phyloP scores from a whole-genome alignment of 2,113 vertebrate species.

The Melanocharis versteri region DNA sequence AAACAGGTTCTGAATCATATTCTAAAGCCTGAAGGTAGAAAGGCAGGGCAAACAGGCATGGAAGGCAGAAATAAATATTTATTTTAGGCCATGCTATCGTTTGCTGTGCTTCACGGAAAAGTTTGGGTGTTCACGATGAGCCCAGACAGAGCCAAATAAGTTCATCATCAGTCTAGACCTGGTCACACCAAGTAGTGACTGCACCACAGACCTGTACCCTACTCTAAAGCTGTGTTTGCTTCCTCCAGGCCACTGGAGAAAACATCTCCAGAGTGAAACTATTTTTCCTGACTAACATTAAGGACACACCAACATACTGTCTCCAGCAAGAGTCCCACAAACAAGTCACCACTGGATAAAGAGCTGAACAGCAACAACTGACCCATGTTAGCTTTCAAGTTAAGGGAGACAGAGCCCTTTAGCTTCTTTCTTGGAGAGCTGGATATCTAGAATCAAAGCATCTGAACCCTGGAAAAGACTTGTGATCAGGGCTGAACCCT shows the following conservation, averaged over 20 bases:
- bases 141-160: conserved; percentile 22
- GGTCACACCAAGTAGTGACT: background rate
- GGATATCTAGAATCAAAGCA: background rate
- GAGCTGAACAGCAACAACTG: background rate
- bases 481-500: background rate
- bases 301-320: background rate
- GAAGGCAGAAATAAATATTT: conserved; percentile 40
- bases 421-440: background rate
- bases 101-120: background rate
- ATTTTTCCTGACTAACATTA: background rate
- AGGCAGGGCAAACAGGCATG: background rate
- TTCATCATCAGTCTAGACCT: conserved; percentile 38
- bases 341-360: background rate
- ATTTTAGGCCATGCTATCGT: background rate
- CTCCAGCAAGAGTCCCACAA: background rate
- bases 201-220: background rate
- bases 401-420: background rate
- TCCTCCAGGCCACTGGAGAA: background rate
- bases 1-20: conserved; percentile 49
- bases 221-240: background rate
- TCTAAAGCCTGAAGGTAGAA: background rate
- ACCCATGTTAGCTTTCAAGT: background rate
- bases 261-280: background rate
- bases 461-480: background rate
- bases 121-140: background rate